Base-by-base conservation (phyloP, 2,888 invertebrate species). In the Hirtodrosophila duncani region DNA sequence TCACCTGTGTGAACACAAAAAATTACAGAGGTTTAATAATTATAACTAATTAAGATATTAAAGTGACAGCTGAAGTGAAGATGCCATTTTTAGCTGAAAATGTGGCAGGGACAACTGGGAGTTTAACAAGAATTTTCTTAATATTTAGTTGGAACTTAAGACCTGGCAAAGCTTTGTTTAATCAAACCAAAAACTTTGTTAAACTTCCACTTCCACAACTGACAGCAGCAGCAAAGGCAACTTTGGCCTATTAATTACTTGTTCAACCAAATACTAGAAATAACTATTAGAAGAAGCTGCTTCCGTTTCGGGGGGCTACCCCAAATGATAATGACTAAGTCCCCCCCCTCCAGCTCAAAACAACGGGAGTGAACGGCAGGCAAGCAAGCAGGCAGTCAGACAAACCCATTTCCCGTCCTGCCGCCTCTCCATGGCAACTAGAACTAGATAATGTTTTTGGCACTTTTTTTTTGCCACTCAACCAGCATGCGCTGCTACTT, bases 231-330 rank as follows among this genome's bases (percentile, higher is more conserved):
- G 44, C 71, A 77, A 55, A 44, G 44, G 60, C 44, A 63, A 66
- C 45, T 78, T 72, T 46, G 70, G 75, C 62, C 64, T 72, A 72
- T 72, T 72, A 72, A 72, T 72, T 78, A 70, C 67, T 72, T 78
- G 74, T 31, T 18, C 10, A 14, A 33, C 6, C 39, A 41, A 20
- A 23, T 16, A 20, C 27, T 20, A 18, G 16, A 20, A 20, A 26
- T 17, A 39, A 29, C 18, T 20, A 11, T 17, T 11, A 7, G 29
- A 30, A 36, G 43, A 31, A 36, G 34, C 31, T 11, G 26, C 17
- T 31, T n/a, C n/a, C n/a, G n/a, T n/a, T n/a, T 26, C 8, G 26
- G 3, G 13, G 18, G n/a, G 11, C 27, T 26, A 37, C 21, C 38
- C 48, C 46, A 21, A 14, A 24, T 65, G 67, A 57, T 79, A 78